Evolutionary conservation across 2,113 vertebrate species (phyloP).

Genomic region (Brachyhypopomus occidentalis): DNA sequence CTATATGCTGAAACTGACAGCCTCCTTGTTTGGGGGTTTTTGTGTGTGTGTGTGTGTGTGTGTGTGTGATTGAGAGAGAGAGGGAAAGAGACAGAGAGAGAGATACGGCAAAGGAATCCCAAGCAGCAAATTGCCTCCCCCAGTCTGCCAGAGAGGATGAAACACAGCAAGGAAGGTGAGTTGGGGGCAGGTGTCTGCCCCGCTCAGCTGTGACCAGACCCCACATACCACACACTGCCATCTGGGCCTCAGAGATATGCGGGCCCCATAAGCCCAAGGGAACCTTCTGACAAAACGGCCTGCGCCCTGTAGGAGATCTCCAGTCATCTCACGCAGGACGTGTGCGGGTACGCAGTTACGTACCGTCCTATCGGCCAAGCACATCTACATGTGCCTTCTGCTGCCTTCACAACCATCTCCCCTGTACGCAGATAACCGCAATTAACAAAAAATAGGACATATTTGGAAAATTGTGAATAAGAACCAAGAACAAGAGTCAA

Average conservation of each 20-base stretch:
- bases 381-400: constrained; percentile 5
- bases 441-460: background rate
- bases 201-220: constrained; percentile 4
- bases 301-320: constrained; percentile 27
- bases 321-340: constrained; percentile 33
- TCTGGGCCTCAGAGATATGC: constrained; percentile 34
- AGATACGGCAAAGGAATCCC: constrained; percentile 46
- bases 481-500: background rate
- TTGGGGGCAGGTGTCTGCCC: constrained; percentile 27
- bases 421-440: background rate
- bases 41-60: constrained; percentile 35
- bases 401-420: background rate
- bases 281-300: constrained; percentile 33
- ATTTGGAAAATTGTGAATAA: too few relatives aligned
- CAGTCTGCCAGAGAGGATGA: constrained; percentile 34
- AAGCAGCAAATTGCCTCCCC: constrained; percentile 38
- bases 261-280: background rate
- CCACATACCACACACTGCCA: constrained; percentile 27
- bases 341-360: constrained; percentile 13
- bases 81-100: constrained; percentile 26
- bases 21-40: constrained; percentile 16
- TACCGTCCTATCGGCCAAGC: constrained; percentile 6
- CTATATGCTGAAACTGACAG: constrained; percentile 38
- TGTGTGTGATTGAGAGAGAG: background rate
- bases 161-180: constrained; percentile 22